Conservation (phyloP, 2,888 invertebrate species). For the Drosophila limbata region DNA sequence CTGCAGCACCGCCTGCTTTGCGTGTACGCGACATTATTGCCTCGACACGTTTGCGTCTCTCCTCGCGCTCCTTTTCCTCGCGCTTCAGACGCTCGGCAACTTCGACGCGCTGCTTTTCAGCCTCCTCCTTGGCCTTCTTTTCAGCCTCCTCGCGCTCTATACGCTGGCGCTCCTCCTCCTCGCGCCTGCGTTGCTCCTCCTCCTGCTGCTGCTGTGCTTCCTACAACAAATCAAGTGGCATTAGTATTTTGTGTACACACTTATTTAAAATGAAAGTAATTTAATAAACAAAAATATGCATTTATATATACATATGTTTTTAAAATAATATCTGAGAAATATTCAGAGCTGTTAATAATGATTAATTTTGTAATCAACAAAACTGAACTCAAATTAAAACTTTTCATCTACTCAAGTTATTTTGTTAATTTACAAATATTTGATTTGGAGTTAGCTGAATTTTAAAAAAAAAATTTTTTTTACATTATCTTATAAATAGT, state of each 20-base stretch:
- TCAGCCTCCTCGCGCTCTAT: slow-evolving; percentile 91
- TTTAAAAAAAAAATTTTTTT: no score
- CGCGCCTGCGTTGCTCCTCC: slow-evolving; percentile 90
- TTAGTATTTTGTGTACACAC: slow-evolving; percentile 11
- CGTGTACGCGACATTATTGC: slow-evolving; percentile 97
- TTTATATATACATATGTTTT: no score
- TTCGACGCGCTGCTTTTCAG: slow-evolving; percentile 93
- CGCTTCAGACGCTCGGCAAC: slow-evolving; percentile 92
- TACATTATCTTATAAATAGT: no score
- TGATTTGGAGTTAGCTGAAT: no score
- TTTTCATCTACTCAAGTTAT: no score
- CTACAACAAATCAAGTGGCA: slow-evolving; percentile 72
- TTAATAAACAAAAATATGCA: no score
- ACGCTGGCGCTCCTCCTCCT: slow-evolving; percentile 88
- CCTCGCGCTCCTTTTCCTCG: slow-evolving; percentile 95
- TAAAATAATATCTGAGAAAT: no score
- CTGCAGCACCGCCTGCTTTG: slow-evolving; percentile 69
- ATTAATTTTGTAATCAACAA: no score
- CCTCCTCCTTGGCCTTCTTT: slow-evolving; percentile 92
- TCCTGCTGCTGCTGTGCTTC: slow-evolving; percentile 92
- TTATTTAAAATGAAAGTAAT: no score
- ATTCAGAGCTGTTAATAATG: no score
- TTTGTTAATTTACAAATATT: no score
- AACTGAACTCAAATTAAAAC: no score
- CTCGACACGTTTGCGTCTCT: slow-evolving; percentile 95